A percentile compares a stretch with the other conserved stretches of the same genome.
Conservation (phyloP, 2,113 vertebrate species). For the Pholis gunnellus region DNA sequence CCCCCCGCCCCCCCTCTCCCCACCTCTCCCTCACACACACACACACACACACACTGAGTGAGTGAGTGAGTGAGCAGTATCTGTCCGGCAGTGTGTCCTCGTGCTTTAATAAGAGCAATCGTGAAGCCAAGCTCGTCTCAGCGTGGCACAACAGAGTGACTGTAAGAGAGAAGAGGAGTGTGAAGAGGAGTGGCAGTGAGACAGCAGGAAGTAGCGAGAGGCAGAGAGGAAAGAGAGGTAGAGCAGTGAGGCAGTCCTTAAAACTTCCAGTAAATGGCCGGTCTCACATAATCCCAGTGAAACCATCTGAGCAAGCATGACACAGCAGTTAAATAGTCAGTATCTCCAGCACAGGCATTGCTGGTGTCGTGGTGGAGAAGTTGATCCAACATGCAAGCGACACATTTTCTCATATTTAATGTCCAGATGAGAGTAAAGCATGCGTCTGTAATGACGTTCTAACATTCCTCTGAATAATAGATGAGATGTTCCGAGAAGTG, state of each 20-base stretch:
- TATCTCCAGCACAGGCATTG: neutral
- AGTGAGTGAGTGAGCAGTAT: constrained; percentile 15
- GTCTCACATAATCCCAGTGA: constrained; percentile 22
- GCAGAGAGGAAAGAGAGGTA: neutral
- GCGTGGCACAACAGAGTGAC: constrained; percentile 40
- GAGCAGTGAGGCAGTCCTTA: constrained; percentile 8
- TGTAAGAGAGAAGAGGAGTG: constrained; percentile 48
- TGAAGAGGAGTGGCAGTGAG: constrained; percentile 51
- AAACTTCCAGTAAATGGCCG: constrained; percentile 21
- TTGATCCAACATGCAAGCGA: neutral
- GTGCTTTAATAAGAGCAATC: constrained; percentile 68
- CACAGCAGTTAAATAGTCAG: constrained; percentile 1
- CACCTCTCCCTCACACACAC: neutral
- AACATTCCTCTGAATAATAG: neutral
- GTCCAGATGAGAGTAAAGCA: neutral
- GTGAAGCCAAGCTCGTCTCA: constrained; percentile 53
- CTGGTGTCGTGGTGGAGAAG: neutral
- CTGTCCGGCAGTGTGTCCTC: constrained; percentile 49
- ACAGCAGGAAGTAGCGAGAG: constrained; percentile 41
- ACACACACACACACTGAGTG: neutral
- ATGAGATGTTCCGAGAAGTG: neutral
- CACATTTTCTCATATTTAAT: neutral
- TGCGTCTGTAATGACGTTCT: too few relatives aligned
- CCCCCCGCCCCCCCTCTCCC: neutral
- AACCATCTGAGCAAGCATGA: constrained; percentile 6